These are phyloP conservation scores for Danaus melanippus DNA, from an alignment of 1,140 invertebrate species.

Conservation along the genomic window DNA sequence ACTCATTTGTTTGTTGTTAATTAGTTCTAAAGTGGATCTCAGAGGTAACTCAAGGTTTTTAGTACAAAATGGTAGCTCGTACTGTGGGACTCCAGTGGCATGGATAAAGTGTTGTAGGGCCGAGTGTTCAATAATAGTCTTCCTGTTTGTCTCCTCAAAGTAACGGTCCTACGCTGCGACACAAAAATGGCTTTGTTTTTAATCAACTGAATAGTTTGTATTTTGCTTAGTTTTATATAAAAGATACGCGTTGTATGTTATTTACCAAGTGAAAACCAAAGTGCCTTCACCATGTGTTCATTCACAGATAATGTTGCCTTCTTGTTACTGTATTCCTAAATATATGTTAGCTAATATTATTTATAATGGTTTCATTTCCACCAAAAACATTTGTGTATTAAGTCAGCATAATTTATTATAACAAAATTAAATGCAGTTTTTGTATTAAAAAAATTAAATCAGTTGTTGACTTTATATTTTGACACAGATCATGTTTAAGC, in stretches of 20 bases:
- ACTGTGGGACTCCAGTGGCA: neutral
- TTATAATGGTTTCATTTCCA: neutral
- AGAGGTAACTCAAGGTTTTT: slow-evolving; percentile 17
- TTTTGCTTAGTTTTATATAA: slow-evolving; percentile 4
- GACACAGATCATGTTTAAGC: too few species aligned
- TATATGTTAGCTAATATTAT: slow-evolving; percentile 7
- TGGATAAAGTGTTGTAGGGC: neutral
- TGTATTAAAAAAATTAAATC: too few species aligned
- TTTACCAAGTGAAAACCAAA: neutral
- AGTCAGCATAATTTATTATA: neutral
- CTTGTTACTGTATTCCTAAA: slow-evolving; percentile 18
- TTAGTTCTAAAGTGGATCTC: slow-evolving; percentile 31
- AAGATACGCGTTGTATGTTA: neutral
- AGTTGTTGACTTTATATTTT: too few species aligned
- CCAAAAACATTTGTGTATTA: too few species aligned
- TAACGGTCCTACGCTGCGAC: too few species aligned
- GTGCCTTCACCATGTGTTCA: slow-evolving; percentile 18
- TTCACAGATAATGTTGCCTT: slow-evolving; percentile 20
- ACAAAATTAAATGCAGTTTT: slow-evolving; percentile 1
- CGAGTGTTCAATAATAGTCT: too few species aligned
- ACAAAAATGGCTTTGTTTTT: slow-evolving; percentile 1
- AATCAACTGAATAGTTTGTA: slow-evolving; percentile 2
- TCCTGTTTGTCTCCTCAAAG: too few species aligned
- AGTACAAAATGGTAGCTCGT: slow-evolving; percentile 8
- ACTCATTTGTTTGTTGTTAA: slow-evolving; percentile 18